Evolutionary conservation across 2,888 invertebrate species (phyloP), one percentile per base, ranked within the genome.

Genomic region (Alsophila aescularia): DNA sequence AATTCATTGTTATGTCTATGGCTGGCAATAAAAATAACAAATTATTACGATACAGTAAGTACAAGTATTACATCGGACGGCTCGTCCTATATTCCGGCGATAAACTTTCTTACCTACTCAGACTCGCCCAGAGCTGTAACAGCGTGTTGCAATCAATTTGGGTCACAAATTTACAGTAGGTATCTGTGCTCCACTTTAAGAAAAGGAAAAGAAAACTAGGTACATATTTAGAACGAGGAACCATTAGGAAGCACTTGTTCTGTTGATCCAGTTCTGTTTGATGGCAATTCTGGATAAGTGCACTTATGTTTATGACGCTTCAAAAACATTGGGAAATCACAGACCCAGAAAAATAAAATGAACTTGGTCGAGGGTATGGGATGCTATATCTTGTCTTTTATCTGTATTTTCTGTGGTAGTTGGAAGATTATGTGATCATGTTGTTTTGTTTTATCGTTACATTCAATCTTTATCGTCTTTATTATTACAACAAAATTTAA

Each of bases 151-250:
- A 83, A 76, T 68, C 66, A 62, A 79, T 76, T 69, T 66, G 66
- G 76, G 78, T 76, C 79, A 79, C 78, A 74, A 75, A 74, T 75
- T 70, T 73, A 72, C 73, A 64, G 27, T 29, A n/a, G n/a, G 4
- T 35, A 52, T 34, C 45, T 35, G 13, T 41, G 44, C 34, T 18
- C 18, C 21, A 35, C 39, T 43, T 21, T 31, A 24, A 54, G 34
- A 48, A 53, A 36, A 24, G 21, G 18, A 44, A 39, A 24, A 24
- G 5, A 24, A 24, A 1, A 24, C 24, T 24, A 24, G 24, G 15
- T 12, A 41, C n/a, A 13, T 37, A 49, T 49, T 41, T 41, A 16
- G 37, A 37, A 18, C 24, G 27, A 35, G 35, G 40, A 42, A 29
- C 34, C 41, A 35, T 48, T 44, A 32, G 39, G 45, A 36, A 45